phyloP scores from a whole-genome alignment of 2,888 invertebrate species.

The Drosophila subquinaria region DNA sequence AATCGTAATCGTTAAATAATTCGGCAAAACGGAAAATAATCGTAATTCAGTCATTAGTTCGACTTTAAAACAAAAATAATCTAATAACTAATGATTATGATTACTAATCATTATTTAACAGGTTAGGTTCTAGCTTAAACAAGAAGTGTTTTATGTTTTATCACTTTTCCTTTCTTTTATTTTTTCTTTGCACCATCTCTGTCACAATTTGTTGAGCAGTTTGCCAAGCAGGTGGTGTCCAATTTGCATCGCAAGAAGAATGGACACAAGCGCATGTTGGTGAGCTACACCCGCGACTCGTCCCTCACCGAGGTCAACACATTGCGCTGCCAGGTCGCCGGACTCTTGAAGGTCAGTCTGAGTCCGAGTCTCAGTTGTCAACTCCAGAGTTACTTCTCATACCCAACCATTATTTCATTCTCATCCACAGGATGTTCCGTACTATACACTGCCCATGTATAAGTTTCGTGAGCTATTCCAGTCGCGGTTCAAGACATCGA shows the following conservation, averaged over 20 bases:
- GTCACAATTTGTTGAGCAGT: slow-evolving; percentile 53
- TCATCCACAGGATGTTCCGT: slow-evolving; percentile 89
- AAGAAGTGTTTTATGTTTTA: too few species aligned
- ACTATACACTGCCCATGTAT: slow-evolving; percentile 91
- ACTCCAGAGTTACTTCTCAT: background rate
- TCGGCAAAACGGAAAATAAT: too few species aligned
- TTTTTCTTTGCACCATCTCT: too few species aligned
- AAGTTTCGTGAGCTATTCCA: slow-evolving; percentile 93
- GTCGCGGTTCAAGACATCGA: slow-evolving; percentile 91
- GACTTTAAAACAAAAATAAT: too few species aligned
- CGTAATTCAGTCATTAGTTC: too few species aligned
- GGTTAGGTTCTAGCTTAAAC: too few species aligned
- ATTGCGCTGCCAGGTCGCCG: slow-evolving; percentile 89
- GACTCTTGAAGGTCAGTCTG: slow-evolving; percentile 87
- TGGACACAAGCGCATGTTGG: slow-evolving; percentile 92
- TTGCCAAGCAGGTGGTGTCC: slow-evolving; percentile 90
- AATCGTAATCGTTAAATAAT: too few species aligned
- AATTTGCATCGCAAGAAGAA: slow-evolving; percentile 92
- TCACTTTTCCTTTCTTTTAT: too few species aligned
- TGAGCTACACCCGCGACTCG: slow-evolving; percentile 89
- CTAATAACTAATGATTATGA: too few species aligned
- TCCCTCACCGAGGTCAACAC: slow-evolving; percentile 88
- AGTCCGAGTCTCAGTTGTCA: too few species aligned
- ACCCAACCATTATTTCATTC: background rate
- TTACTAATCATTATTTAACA: too few species aligned